These are phyloP conservation scores for Oryzias curvinotus DNA, from an alignment of 2,113 vertebrate species.

Conservation along the genomic window DNA sequence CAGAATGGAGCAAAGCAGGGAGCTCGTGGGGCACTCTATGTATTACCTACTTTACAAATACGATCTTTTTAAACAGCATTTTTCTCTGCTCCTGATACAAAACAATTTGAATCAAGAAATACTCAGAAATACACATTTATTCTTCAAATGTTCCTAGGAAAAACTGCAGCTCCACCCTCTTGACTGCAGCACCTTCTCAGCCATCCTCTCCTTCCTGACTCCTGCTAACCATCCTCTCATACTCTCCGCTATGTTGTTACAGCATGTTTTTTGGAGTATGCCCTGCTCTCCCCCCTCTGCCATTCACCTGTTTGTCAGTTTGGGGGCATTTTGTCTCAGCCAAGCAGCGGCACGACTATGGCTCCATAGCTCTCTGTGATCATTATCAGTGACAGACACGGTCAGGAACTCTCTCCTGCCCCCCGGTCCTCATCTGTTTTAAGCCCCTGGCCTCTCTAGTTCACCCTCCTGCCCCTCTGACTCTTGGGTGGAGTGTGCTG, in stretches of 20 bases:
- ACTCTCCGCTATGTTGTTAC: conserved; percentile 45
- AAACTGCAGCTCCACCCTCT: conserved; percentile 21
- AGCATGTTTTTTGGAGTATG: conserved; percentile 40
- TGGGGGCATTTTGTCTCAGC: conserved; percentile 59
- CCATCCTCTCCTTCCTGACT: conserved; percentile 32
- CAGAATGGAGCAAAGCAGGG: no score
- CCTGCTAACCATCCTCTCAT: conserved; percentile 37
- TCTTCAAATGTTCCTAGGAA: no score
- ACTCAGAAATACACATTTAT: no score
- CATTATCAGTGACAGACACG: conserved; percentile 74
- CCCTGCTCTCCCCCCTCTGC: conserved; percentile 33
- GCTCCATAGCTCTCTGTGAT: conserved; percentile 70
- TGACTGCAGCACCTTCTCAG: conserved; percentile 30
- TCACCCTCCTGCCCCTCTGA: conserved; percentile 63
- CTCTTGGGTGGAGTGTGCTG: conserved; percentile 42
- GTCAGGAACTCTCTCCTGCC: conserved; percentile 71
- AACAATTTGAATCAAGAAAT: no score
- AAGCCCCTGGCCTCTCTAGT: conserved; percentile 62
- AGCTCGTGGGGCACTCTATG: no score
- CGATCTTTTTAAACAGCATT: no score
- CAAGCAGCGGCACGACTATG: conserved; percentile 67
- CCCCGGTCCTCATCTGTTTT: conserved; percentile 37
- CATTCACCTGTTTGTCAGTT: conserved; percentile 66
- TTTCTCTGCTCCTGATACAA: no score
- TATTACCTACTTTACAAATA: no score